These are phyloP conservation scores for Tachycineta bicolor DNA, from an alignment of 2,113 vertebrate species.

Conservation along the genomic window DNA sequence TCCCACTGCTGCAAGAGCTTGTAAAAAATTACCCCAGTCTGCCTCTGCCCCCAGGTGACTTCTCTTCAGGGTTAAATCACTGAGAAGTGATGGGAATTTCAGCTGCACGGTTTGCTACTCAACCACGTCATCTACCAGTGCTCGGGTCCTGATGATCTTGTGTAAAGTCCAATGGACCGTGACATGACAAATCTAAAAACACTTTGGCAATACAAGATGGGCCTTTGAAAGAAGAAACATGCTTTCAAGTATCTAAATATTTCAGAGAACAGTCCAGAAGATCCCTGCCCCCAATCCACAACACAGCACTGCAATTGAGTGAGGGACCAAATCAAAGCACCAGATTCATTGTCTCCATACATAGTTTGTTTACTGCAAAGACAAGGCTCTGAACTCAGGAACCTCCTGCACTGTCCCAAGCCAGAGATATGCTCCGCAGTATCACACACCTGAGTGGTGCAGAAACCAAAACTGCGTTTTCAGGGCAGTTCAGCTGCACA, in stretches of 20 bases:
- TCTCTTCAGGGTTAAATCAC: background rate
- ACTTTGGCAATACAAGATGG: background rate
- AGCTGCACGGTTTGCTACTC: background rate
- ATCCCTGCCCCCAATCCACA: background rate
- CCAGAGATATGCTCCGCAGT: background rate
- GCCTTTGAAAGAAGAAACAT: background rate
- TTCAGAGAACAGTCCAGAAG: background rate
- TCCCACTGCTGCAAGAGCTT: background rate
- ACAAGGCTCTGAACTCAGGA: background rate
- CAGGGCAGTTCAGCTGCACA: background rate
- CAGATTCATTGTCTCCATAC: background rate
- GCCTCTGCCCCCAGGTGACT: background rate
- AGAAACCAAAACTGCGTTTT: background rate
- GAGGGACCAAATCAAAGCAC: background rate
- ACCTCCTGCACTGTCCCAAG: background rate
- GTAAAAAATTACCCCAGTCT: background rate
- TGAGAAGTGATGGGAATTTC: background rate
- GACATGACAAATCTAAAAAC: background rate
- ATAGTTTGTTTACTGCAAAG: background rate
- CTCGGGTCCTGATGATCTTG: background rate
- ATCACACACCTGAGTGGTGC: background rate
- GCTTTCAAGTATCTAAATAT: background rate
- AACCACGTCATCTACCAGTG: background rate
- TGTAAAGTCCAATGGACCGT: background rate
- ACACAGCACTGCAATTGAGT: background rate